Conservation (phyloP, 2,113 vertebrate species). For the Myocastor coypus region DNA sequence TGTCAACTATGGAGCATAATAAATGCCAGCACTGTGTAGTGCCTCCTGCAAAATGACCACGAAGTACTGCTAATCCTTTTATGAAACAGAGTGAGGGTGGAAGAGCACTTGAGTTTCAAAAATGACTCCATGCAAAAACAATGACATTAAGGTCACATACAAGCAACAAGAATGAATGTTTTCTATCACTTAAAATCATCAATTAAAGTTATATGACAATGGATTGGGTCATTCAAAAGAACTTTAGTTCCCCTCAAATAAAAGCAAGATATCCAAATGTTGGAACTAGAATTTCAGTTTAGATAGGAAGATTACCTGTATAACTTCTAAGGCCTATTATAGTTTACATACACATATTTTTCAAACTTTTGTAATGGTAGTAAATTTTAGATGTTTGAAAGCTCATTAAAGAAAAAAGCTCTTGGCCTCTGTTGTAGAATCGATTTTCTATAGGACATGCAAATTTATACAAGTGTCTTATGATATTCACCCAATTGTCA, state of each 20-base stretch:
- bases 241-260: neutral
- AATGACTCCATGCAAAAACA: neutral
- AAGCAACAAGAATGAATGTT: neutral
- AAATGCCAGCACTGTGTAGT: conserved; percentile 22
- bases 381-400: conserved; percentile 36
- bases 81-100: neutral
- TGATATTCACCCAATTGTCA: neutral
- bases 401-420: neutral
- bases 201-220: neutral
- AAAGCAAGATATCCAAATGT: neutral
- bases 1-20: conserved; percentile 54
- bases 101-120: neutral
- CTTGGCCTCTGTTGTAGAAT: neutral
- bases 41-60: conserved; percentile 61
- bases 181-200: conserved; percentile 7
- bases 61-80: neutral
- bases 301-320: neutral
- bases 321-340: neutral
- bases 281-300: conserved; percentile 9
- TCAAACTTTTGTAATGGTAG: neutral
- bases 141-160: neutral
- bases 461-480: neutral
- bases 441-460: neutral
- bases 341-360: neutral
- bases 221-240: neutral